Percentiles rank a stretch among this genome's conserved stretches.
Evolutionary conservation across 1,140 invertebrate genomes (phyloP).

Genomic region (Pseudomyrmex dendroicus): DNA sequence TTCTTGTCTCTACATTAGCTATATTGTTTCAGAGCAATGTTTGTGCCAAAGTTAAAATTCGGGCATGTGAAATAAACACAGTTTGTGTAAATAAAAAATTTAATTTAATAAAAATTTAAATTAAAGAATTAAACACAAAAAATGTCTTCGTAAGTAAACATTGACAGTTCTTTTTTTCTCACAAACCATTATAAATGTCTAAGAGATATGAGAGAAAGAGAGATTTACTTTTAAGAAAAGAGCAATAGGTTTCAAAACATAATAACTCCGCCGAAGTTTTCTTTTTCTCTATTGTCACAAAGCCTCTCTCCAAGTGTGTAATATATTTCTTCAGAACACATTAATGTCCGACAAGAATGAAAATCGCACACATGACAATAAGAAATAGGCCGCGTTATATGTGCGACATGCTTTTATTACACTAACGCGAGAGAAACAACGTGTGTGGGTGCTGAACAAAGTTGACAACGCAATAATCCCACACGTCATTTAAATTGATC

Average conservation of each 20-base stretch:
- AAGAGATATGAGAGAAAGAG: too few relatives aligned
- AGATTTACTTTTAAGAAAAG: too few relatives aligned
- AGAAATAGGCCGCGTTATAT: constrained; percentile 46
- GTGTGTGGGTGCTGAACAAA: constrained; percentile 14
- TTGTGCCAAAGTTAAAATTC: constrained; percentile 29
- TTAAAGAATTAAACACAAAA: neutral
- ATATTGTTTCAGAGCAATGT: neutral
- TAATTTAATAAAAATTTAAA: too few relatives aligned
- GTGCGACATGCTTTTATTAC: constrained; percentile 28
- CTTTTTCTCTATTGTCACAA: neutral
- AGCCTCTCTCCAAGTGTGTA: too few relatives aligned
- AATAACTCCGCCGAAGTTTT: neutral
- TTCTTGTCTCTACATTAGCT: constrained; percentile 1
- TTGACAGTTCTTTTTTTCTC: neutral
- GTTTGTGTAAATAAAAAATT: constrained; percentile 1
- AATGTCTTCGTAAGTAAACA: neutral
- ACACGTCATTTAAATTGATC: constrained; percentile 56
- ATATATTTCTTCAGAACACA: neutral
- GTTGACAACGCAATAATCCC: constrained; percentile 53
- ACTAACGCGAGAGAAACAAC: constrained; percentile 34
- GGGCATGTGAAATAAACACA: constrained; percentile 9
- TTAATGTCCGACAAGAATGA: constrained; percentile 24
- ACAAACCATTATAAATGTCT: neutral
- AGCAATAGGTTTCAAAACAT: neutral
- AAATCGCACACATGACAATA: constrained; percentile 5